phyloP scores from a whole-genome alignment of 2,888 invertebrate genomes.

The Pseudococcus longispinus region DNA sequence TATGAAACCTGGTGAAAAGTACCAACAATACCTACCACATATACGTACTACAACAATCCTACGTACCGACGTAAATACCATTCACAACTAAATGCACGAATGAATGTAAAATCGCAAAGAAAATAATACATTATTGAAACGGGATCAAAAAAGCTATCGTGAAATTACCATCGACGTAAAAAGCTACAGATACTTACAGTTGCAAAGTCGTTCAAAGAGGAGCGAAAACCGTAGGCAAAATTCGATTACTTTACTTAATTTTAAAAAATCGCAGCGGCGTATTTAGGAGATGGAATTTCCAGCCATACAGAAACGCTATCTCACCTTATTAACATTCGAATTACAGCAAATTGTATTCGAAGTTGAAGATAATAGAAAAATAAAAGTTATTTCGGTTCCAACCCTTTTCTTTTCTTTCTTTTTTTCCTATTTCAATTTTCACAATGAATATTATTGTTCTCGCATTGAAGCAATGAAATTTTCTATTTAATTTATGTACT shows the following conservation, averaged over 20 bases:
- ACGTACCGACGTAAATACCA: neutral
- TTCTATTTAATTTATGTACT: neutral
- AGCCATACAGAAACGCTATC: neutral
- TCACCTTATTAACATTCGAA: neutral
- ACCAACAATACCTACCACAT: neutral
- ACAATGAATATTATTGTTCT: slow-evolving; percentile 12
- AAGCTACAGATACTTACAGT: neutral
- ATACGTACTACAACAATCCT: neutral
- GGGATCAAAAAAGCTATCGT: neutral
- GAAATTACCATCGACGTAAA: slow-evolving; percentile 9
- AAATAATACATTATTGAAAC: neutral
- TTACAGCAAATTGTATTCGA: neutral
- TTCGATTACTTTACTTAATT: neutral
- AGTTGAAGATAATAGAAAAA: slow-evolving; percentile 13
- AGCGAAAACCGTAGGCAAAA: neutral
- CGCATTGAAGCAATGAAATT: neutral
- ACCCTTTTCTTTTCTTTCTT: neutral
- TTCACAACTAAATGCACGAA: neutral
- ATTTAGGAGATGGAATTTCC: neutral
- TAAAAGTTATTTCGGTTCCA: neutral
- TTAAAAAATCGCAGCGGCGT: neutral
- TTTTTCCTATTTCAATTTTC: neutral
- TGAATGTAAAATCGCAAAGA: neutral
- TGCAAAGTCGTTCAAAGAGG: neutral
- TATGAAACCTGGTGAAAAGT: neutral